Conservation (phyloP, 2,888 invertebrate species). For the Caenorhabditis sp. region DNA sequence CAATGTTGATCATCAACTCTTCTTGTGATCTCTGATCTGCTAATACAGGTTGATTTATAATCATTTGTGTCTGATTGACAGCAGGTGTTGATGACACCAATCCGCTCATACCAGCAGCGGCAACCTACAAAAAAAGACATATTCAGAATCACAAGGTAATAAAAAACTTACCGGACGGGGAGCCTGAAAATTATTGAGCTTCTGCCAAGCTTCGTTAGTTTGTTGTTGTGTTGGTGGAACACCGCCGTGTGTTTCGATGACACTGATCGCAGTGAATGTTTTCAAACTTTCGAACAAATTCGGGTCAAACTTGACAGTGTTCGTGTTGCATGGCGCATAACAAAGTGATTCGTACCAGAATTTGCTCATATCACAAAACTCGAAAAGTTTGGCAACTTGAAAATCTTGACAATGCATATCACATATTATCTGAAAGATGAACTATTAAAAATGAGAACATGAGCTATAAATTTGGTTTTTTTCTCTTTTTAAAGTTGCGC, state of each 20-base stretch:
- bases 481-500: too few species aligned
- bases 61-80: too few species aligned
- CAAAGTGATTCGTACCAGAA: constrained; percentile 56
- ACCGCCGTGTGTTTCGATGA: constrained; percentile 25
- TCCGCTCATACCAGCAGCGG: background rate
- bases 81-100: background rate
- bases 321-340: constrained; percentile 45
- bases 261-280: constrained; percentile 40
- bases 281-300: constrained; percentile 39
- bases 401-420: constrained; percentile 63
- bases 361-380: constrained; percentile 63
- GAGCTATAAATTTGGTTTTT: too few species aligned
- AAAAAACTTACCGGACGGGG: background rate
- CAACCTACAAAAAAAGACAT: background rate
- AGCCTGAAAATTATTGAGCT: background rate
- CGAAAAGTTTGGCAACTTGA: constrained; percentile 69
- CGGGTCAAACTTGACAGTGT: constrained; percentile 37
- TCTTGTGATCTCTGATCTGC: background rate
- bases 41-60: background rate
- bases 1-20: background rate
- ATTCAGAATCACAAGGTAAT: background rate
- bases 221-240: background rate
- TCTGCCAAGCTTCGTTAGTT: background rate
- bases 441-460: too few species aligned
- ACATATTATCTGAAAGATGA: constrained; percentile 50